phyloP scores from a whole-genome alignment of 2,797 vertebrate genomes.

The Sebastes goodei region DNA sequence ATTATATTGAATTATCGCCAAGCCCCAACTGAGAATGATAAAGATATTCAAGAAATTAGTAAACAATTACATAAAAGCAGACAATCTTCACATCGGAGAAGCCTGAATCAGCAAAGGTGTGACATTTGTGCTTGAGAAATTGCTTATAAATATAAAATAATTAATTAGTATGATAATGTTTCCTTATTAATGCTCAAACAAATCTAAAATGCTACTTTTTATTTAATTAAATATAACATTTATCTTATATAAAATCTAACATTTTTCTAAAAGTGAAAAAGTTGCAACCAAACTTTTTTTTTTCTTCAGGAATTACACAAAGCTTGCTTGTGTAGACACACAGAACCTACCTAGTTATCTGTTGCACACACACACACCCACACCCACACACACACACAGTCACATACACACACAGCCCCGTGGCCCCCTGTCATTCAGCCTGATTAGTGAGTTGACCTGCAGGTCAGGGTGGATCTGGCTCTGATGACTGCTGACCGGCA shows the following conservation, averaged over 20 bases:
- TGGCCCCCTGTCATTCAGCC: constrained; percentile 66
- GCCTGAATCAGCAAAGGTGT: neutral
- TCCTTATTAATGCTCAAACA: neutral
- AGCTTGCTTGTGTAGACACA: constrained; percentile 14
- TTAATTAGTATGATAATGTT: neutral
- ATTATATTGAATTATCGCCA: too few relatives aligned
- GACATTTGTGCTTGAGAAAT: neutral
- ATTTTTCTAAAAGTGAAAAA: neutral
- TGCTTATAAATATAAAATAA: neutral
- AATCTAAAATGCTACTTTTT: neutral
- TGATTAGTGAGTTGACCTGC: constrained; percentile 78
- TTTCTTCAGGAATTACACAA: constrained; percentile 10
- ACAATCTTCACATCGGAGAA: neutral
- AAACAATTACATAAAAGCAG: neutral
- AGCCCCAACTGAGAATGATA: neutral
- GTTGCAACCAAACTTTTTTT: neutral
- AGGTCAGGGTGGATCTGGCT: constrained; percentile 71
- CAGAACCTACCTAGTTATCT: neutral
- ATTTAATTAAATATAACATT: neutral
- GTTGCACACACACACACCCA: neutral
- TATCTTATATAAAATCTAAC: neutral
- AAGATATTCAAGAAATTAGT: neutral
- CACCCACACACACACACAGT: neutral
- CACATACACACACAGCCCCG: constrained; percentile 5
- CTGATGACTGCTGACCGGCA: constrained; percentile 71